Conservation (phyloP, 35 echinoderm and acorn worm genomes). For the Ophioderma brevispina region DNA sequence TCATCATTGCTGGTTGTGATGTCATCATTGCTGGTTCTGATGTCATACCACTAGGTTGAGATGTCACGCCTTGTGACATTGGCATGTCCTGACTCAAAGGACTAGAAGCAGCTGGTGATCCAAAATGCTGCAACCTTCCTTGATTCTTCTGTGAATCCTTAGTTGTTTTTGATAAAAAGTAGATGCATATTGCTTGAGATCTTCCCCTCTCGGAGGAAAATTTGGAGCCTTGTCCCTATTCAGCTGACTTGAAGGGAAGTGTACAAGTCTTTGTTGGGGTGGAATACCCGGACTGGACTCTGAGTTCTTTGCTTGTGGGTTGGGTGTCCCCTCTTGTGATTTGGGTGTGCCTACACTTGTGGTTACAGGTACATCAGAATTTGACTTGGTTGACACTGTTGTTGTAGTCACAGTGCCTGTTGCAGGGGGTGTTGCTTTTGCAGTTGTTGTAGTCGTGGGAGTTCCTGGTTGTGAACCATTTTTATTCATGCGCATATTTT, state of each 20-base stretch:
- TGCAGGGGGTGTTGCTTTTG: constrained; percentile 34
- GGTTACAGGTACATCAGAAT: constrained; percentile 21
- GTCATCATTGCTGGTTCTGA: constrained; percentile 68
- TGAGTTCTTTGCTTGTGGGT: constrained; percentile 16
- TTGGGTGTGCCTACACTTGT: constrained; percentile 20
- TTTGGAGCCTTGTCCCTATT: constrained; percentile 99
- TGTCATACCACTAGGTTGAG: constrained; percentile 70
- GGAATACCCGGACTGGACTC: constrained; percentile 7
- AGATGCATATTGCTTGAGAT: constrained; percentile 93
- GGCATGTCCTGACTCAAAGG: constrained; percentile 75
- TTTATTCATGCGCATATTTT: constrained; percentile 31
- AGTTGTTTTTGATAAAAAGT: constrained; percentile 89
- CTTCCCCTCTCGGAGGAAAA: constrained; percentile 96
- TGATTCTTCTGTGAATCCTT: constrained; percentile 58
- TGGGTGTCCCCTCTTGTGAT: constrained; percentile 2
- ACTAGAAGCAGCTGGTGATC: constrained; percentile 62
- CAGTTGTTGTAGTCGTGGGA: constrained; percentile 36
- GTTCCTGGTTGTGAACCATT: constrained; percentile 54
- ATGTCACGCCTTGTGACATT: constrained; percentile 48
- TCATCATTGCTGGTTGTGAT: constrained; percentile 67
- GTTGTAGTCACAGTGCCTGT: constrained; percentile 31
- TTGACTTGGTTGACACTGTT: constrained; percentile 35
- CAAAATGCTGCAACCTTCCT: constrained; percentile 79
- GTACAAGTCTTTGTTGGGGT: constrained; percentile 79
- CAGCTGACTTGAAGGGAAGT: constrained; percentile 93